Evolutionary conservation across 2,888 invertebrate genomes (phyloP), one percentile per base, ranked within the genome.

Genomic region (Corbicula japonica): DNA sequence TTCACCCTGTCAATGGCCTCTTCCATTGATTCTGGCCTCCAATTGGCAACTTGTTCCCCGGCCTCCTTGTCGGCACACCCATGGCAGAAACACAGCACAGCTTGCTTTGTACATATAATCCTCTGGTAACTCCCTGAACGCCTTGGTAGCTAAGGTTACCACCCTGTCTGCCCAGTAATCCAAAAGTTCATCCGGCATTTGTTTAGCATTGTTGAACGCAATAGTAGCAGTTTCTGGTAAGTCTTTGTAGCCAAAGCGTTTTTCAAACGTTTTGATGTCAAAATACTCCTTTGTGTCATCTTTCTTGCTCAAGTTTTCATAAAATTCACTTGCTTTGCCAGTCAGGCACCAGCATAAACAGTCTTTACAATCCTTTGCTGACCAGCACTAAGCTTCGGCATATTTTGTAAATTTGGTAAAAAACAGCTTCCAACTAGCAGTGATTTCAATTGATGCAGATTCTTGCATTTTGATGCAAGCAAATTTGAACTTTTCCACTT

Each of bases 101-200:
- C 46, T 30, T 63, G 60, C 18, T 56, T 46, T 15, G 6, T 21
- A 18, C 41, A 72, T 41, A 32, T 41, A 35, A 6, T 41, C 32
- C n/a, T 74, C 73, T 10, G 65, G 73, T n/a, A 74, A 35, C 4
- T 32, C 44, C 18, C n/a, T 34, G 41, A 63, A 73, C 2, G 73
- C 56, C 26, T 62, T 72, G 23, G 44, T 30, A 23, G 61, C 60
- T 2, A 75, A 30, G n/a, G 66, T 61, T 12, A 61, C 18, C 12
- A 75, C 61, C 15, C 68, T 15, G 26, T 75, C 75, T 2, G 75
- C 50, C 75, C 66, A 75, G n/a, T 68, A 66, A 35, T 61, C 61
- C 12, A 75, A 2, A 8, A 18, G 23, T 32, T 73, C 73, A 6
- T 56, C 65, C 10, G n/a, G 18, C 0, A 8, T n/a, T 34, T 73